Evolutionary conservation across 2,113 vertebrate species (phyloP).

Genomic region (Ochotona princeps): DNA sequence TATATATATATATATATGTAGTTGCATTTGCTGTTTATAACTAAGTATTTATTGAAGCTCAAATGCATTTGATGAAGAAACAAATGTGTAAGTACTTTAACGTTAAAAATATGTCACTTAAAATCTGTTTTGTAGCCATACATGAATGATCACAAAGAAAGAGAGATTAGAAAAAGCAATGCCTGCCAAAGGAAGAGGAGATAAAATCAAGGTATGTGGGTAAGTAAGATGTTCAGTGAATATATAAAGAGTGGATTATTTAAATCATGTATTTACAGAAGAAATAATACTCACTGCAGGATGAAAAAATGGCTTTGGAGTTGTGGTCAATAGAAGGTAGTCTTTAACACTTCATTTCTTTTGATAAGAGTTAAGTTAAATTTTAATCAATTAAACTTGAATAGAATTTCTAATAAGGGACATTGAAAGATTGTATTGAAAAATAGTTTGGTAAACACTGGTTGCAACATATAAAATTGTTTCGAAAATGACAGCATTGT

Average conservation of each 20-base stretch:
- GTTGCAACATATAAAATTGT: not conserved
- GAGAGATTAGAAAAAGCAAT: not conserved
- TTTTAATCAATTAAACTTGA: slow-evolving; percentile 47
- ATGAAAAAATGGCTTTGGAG: not conserved
- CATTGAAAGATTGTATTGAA: not conserved
- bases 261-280: not conserved
- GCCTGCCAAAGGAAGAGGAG: not conserved
- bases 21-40: not conserved
- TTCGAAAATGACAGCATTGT: not conserved
- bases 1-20: not conserved
- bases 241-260: not conserved
- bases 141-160: not conserved
- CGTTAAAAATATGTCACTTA: not conserved
- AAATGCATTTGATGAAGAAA: not conserved
- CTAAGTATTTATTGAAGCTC: not conserved
- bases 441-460: slow-evolving; percentile 24
- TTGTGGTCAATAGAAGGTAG: not conserved
- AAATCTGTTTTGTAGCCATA: not conserved
- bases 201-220: not conserved
- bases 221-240: not conserved
- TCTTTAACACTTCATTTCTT: slow-evolving; percentile 30
- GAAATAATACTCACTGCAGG: not conserved
- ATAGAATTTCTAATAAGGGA: not conserved
- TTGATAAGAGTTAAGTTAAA: not conserved
- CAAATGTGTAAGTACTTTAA: not conserved